Percentiles rank a stretch among this genome's conserved stretches.
Conservation (phyloP, 2,113 vertebrate species). For the Eulacestoma nigropectus region DNA sequence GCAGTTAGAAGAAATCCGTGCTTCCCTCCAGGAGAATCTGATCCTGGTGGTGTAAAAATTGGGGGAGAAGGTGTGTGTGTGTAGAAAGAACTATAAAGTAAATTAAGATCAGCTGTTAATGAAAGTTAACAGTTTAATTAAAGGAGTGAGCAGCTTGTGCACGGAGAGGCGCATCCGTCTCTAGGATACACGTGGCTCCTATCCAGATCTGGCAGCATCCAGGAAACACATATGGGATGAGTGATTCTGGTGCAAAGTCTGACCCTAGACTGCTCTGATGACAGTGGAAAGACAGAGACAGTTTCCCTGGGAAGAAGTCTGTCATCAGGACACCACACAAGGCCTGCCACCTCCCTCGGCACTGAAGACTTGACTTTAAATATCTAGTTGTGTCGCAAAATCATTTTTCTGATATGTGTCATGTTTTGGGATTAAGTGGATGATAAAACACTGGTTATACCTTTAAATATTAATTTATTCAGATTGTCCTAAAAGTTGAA, state of each 20-base stretch:
- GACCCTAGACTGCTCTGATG: background rate
- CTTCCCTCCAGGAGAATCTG: background rate
- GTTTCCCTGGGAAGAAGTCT: background rate
- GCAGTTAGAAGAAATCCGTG: background rate
- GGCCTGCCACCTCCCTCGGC: background rate
- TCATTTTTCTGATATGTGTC: background rate
- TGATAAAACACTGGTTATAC: background rate
- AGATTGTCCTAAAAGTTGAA: background rate
- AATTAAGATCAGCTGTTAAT: constrained; percentile 7
- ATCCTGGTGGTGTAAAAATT: background rate
- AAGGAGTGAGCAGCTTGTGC: background rate
- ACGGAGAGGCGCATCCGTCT: background rate
- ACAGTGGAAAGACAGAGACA: background rate
- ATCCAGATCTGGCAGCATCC: background rate
- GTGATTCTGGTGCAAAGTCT: background rate
- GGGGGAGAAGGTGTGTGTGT: too few species aligned
- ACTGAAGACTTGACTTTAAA: background rate
- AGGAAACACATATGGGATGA: background rate
- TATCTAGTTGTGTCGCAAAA: background rate
- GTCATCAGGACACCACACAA: background rate
- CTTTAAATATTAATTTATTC: background rate
- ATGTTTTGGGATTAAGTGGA: background rate
- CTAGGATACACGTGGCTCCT: background rate
- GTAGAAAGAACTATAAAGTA: background rate
- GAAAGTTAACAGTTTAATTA: constrained; percentile 42